These are phyloP conservation scores for Passerculus sandwichensis DNA, from an alignment of 2,797 vertebrate species.

Conservation along the genomic window DNA sequence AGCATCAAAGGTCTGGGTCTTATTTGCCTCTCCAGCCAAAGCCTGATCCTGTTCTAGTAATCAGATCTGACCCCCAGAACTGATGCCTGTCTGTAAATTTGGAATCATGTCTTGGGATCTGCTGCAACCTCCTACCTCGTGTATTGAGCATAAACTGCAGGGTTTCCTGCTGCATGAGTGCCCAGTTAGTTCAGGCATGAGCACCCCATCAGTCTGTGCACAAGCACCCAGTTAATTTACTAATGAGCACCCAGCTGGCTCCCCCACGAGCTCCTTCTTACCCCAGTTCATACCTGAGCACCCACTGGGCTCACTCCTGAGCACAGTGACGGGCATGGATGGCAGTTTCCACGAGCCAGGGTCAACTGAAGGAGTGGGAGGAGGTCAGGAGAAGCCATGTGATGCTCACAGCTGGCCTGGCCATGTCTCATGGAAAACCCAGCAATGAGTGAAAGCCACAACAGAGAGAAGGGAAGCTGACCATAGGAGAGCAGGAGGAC, in stretches of 20 bases:
- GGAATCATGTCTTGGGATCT: not conserved
- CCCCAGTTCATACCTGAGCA: not conserved
- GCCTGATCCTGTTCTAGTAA: not conserved
- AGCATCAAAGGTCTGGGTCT: not conserved
- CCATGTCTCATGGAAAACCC: not conserved
- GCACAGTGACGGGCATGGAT: not conserved
- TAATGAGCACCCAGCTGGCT: not conserved
- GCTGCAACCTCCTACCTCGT: not conserved
- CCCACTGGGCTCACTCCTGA: not conserved
- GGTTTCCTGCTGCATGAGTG: not conserved
- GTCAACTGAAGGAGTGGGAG: not conserved
- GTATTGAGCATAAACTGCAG: not conserved
- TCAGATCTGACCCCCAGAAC: not conserved
- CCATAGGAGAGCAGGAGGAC: not conserved
- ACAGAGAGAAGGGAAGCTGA: not conserved
- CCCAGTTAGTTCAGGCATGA: not conserved
- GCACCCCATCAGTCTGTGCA: not conserved
- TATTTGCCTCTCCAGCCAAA: not conserved
- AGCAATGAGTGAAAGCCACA: accelerated
- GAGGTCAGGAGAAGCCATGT: not conserved
- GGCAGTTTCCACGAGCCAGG: not conserved
- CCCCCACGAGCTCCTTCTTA: not conserved
- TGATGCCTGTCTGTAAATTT: not conserved
- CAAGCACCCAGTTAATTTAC: not conserved
- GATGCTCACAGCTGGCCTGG: not conserved